These are phyloP conservation scores for Eurystomus glaucurus DNA, from an alignment of 2,797 vertebrate species.

Conservation along the genomic window DNA sequence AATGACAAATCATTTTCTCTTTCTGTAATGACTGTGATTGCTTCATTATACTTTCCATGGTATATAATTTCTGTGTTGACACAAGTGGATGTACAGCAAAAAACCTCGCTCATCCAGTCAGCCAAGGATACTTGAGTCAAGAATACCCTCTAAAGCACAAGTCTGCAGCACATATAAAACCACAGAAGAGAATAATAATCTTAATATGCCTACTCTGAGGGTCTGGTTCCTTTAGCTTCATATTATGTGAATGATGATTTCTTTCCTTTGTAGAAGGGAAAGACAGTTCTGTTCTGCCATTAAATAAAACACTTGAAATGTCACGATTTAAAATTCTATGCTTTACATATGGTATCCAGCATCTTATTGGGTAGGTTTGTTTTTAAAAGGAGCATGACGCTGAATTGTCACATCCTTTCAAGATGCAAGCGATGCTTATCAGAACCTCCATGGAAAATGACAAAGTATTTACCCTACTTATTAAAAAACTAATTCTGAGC, in stretches of 20 bases:
- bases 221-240: neutral
- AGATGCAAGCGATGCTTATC: neutral
- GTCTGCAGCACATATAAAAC: neutral
- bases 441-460: neutral
- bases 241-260: neutral
- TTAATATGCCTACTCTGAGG: neutral
- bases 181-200: neutral
- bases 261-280: neutral
- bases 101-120: constrained; percentile 46
- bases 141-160: neutral
- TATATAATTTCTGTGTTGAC: constrained; percentile 63
- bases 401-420: neutral
- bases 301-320: neutral
- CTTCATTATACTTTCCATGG: constrained; percentile 48
- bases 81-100: constrained; percentile 9
- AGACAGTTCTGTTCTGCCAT: neutral
- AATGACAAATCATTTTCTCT: constrained; percentile 56
- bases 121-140: neutral
- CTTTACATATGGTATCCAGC: neutral
- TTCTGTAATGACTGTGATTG: constrained; percentile 54
- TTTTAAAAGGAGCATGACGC: neutral
- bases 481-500: neutral
- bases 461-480: neutral
- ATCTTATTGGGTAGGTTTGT: neutral
- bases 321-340: neutral